A percentile compares a stretch with the other conserved stretches of the same genome.
Conservation (phyloP, 2,797 vertebrate genomes). For the Alcedo atthis region DNA sequence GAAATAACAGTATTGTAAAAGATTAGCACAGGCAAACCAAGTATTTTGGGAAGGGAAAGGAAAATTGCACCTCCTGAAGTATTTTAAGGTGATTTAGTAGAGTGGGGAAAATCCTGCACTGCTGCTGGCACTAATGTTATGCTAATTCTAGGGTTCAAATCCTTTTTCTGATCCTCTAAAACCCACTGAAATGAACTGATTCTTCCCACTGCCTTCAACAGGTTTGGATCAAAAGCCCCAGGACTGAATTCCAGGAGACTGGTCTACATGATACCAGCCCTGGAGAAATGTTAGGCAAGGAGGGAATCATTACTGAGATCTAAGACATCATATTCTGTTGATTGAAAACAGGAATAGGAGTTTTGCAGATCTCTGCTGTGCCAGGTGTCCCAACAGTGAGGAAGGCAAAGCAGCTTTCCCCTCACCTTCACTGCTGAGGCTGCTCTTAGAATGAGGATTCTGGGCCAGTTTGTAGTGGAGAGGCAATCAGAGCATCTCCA, state of each 20-base stretch:
- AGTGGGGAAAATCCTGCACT: background rate
- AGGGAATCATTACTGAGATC: background rate
- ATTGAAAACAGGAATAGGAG: background rate
- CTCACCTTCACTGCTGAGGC: background rate
- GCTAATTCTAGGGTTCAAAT: background rate
- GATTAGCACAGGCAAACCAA: background rate
- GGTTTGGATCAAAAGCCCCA: background rate
- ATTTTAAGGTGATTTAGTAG: background rate
- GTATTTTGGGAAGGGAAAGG: background rate
- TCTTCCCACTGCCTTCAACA: background rate
- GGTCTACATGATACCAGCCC: background rate
- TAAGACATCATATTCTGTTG: background rate
- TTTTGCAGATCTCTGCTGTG: background rate
- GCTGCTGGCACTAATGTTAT: background rate
- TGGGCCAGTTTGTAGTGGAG: background rate
- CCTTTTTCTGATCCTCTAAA: background rate
- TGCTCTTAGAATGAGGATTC: background rate
- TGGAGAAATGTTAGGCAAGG: background rate
- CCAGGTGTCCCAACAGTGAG: background rate
- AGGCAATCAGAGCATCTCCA: background rate
- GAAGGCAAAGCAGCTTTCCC: background rate
- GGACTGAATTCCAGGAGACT: background rate
- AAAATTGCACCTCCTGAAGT: background rate
- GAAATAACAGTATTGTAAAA: background rate
- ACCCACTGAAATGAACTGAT: background rate